Base-by-base conservation (phyloP, 2,797 vertebrate species). In the Clarias fuscus region DNA sequence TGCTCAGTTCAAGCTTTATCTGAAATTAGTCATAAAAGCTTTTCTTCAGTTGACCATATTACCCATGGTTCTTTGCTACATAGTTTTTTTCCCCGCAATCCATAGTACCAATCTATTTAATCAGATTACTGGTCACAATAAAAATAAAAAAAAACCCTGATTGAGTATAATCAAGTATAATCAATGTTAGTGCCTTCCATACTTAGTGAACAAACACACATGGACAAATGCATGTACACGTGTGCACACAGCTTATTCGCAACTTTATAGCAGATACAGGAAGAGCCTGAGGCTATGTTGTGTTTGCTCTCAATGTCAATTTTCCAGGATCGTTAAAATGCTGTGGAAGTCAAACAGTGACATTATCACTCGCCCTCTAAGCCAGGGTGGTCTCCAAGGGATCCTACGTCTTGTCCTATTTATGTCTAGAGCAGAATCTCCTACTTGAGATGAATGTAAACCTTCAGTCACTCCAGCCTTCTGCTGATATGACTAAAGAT, bases 321-420 rank as follows among this genome's bases (percentile, higher is more conserved):
- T 24, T 78, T 67, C 76, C 83, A 59, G 83, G 71, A 85, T 75
- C 61, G 30, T 77, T 78, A 78, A 22, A 22, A 24, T 27, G 24
- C 43, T 76, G 71, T 67, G n/a, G 5, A 76, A n/a, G 37, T 30
- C 27, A 17, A 20, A n/a, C 27, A 6, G 8, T 59, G 56, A 61
- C 76, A 33, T 79, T 1, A 62, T 33, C 56, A 61, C 30, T 62
- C 22, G 14, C 33, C 30, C 11, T 33, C 40, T 53, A 67, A 81
- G 67, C 37, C 61, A 64, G 61, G 15, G 78, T 10, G 18, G 5
- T 27, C 78, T 64, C 33, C 37, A n/a, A 11, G 24, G 37, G 15
- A 40, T 20, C 22, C 14, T 27, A 7, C 5, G 61, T 48, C 48
- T 48, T 48, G 48, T 48, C 48, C 48, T 48, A 48, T 48, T 48